phyloP scores from a whole-genome alignment of 2,888 invertebrate genomes.

The Platycheirus albimanus region DNA sequence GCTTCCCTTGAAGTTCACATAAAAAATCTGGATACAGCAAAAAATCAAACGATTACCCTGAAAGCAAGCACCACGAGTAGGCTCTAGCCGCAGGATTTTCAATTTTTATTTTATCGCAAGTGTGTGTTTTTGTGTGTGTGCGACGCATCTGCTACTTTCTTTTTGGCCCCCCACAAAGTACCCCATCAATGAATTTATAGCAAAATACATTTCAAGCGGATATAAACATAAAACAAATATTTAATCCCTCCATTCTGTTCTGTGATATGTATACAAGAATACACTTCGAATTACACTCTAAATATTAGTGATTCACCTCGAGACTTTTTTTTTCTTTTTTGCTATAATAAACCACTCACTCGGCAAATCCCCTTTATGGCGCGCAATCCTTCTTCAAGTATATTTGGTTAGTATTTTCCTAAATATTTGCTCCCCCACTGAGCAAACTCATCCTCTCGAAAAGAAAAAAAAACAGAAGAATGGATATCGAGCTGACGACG shows the following conservation, averaged over 20 bases:
- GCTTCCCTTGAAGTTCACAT: conserved; percentile 21
- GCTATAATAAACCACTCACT: conserved; percentile 11
- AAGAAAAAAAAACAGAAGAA: not conserved
- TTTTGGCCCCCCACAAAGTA: not conserved
- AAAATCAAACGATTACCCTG: conserved; percentile 21
- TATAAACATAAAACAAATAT: conserved; percentile 9
- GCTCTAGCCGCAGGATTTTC: not conserved
- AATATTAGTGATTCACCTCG: conserved; percentile 21
- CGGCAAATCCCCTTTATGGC: conserved; percentile 23
- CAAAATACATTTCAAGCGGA: not conserved
- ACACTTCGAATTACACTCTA: conserved; percentile 29
- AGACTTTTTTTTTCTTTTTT: conserved; percentile 4
- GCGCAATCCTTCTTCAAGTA: conserved; percentile 18
- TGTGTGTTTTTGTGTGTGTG: not conserved
- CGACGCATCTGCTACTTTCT: conserved; percentile 3
- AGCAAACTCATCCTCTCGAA: not conserved
- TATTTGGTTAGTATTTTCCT: conserved; percentile 45
- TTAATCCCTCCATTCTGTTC: not conserved
- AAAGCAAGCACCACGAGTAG: too few relatives aligned
- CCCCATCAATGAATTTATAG: conserved; percentile 8
- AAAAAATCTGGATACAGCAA: not conserved
- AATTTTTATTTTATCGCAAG: not conserved
- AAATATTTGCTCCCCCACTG: conserved; percentile 44
- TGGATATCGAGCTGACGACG: not conserved
- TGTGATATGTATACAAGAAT: not conserved